Percentiles rank a stretch among this genome's conserved stretches.
Conservation (phyloP, 2,797 vertebrate species). For the Coluber constrictor region DNA sequence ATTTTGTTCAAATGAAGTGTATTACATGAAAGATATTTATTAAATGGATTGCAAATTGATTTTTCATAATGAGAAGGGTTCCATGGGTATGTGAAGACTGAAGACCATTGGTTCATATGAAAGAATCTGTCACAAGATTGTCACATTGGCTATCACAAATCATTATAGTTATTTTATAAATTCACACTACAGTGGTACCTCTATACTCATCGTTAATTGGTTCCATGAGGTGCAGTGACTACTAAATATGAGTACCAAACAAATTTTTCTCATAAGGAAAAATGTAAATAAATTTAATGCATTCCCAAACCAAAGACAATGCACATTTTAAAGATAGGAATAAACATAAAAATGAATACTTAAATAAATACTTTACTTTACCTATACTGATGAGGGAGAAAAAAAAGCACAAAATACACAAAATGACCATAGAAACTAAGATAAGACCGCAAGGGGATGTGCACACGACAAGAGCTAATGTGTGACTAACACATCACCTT, state of each 20-base stretch:
- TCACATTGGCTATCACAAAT: no score
- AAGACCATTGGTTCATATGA: no score
- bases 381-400: not conserved
- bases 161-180: no score
- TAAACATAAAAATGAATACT: not conserved
- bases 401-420: not conserved
- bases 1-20: no score
- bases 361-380: not conserved
- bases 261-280: not conserved
- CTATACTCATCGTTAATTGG: not conserved
- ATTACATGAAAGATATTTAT: no score
- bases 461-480: not conserved
- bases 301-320: not conserved
- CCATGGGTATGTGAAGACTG: no score
- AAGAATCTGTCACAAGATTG: no score
- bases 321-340: not conserved
- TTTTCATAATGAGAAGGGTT: no score
- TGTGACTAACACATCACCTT: not conserved
- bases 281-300: not conserved
- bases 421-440: not conserved
- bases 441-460: not conserved
- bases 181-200: not conserved
- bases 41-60: no score
- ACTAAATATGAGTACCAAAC: not conserved
- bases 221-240: not conserved